These are phyloP conservation scores for Ramazzottius varieornatus DNA, from an alignment of 2,888 invertebrate species.

Conservation along the genomic window DNA sequence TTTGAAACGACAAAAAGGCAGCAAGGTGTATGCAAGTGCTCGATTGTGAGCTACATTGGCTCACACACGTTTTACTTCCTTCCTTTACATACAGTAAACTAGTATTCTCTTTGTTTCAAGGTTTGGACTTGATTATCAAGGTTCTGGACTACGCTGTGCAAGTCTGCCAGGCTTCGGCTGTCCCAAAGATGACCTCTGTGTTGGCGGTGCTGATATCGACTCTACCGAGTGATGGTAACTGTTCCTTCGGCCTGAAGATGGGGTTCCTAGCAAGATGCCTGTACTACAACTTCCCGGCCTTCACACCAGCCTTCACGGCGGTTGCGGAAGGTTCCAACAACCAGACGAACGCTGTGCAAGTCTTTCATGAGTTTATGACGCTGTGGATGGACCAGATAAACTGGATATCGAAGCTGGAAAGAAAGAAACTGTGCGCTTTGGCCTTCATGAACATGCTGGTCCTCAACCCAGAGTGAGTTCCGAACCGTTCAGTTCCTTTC, in stretches of 20 bases:
- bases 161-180: neutral
- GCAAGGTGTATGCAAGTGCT: too few relatives aligned
- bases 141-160: neutral
- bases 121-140: neutral
- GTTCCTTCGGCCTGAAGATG: neutral
- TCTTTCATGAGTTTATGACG: neutral
- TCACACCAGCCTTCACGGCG: neutral
- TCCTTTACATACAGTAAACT: too few relatives aligned
- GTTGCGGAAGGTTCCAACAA: neutral
- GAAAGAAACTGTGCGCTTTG: neutral
- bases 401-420: neutral
- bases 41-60: too few relatives aligned
- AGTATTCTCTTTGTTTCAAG: too few relatives aligned
- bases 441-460: neutral
- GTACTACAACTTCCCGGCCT: neutral
- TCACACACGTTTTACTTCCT: too few relatives aligned
- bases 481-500: too few relatives aligned
- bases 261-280: neutral
- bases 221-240: neutral
- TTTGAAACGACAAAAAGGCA: too few relatives aligned
- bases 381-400: neutral
- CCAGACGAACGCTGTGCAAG: neutral
- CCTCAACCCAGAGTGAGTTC: neutral
- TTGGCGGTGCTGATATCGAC: neutral
- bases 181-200: neutral